Percentiles rank a stretch among this genome's conserved stretches.
Evolutionary conservation across 2,888 invertebrate species (phyloP).

Genomic region (Torymus tubicola): DNA sequence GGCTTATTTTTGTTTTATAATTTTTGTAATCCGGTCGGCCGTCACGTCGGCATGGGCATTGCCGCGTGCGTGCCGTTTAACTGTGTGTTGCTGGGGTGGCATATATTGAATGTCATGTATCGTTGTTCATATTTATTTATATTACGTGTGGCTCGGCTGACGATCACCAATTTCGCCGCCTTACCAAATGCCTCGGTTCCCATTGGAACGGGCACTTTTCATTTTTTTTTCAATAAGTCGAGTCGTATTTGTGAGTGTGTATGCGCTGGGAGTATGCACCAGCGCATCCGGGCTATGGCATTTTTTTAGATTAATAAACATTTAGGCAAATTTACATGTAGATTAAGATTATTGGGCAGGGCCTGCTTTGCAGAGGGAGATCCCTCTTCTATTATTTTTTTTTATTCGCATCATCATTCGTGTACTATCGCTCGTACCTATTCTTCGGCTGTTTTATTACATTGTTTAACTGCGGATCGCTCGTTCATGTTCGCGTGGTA

Average conservation of each 20-base stretch:
- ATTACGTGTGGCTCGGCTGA: slow-evolving; percentile 54
- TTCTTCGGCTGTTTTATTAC: background rate
- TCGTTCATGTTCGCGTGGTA: background rate
- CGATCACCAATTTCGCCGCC: slow-evolving; percentile 72
- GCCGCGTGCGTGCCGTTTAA: slow-evolving; percentile 60
- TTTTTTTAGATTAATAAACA: slow-evolving; percentile 76
- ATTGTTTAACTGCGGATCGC: background rate
- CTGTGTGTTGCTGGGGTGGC: slow-evolving; percentile 63
- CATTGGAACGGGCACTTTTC: slow-evolving; percentile 60
- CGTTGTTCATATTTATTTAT: slow-evolving; percentile 58
- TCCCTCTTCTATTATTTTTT: no score
- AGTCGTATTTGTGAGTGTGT: slow-evolving; percentile 77
- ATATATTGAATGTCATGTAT: slow-evolving; percentile 62
- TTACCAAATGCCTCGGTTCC: slow-evolving; percentile 56
- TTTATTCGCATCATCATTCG: no score
- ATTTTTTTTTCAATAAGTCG: slow-evolving; percentile 72
- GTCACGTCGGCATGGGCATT: slow-evolving; percentile 61
- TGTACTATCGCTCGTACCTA: background rate
- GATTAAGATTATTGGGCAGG: slow-evolving; percentile 73
- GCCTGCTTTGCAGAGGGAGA: slow-evolving; percentile 57
- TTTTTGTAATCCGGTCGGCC: slow-evolving; percentile 58
- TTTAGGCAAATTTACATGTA: slow-evolving; percentile 76
- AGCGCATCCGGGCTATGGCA: slow-evolving; percentile 77
- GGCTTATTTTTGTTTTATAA: slow-evolving; percentile 64
- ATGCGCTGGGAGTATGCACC: slow-evolving; percentile 77